Evolutionary conservation across 2,113 vertebrate genomes (phyloP).

Genomic region (Origma solitaria): DNA sequence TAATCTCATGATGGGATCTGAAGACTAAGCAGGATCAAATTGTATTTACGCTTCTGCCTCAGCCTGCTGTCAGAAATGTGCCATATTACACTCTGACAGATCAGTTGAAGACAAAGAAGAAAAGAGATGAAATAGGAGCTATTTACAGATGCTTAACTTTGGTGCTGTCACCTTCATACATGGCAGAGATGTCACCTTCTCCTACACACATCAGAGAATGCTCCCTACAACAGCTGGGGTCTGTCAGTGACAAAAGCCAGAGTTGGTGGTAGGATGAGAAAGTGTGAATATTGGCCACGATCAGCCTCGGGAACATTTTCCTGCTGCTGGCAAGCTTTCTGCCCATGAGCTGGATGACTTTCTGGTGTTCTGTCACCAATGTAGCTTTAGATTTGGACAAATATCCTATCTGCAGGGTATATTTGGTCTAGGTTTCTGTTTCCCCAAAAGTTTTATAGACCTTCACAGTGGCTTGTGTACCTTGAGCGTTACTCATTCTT

Average conservation of each 20-base stretch:
- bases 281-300: background rate
- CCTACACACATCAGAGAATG: background rate
- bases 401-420: background rate
- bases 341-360: background rate
- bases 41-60: background rate
- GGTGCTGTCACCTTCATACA: background rate
- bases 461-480: background rate
- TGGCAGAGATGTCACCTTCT: conserved; percentile 17
- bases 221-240: conserved; percentile 12
- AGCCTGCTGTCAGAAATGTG: background rate
- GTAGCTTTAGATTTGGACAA: background rate
- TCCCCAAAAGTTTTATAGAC: background rate
- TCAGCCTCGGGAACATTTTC: background rate
- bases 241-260: background rate
- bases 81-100: background rate
- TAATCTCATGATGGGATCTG: background rate
- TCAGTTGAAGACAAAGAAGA: background rate
- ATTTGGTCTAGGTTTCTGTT: background rate
- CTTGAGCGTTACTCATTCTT: background rate
- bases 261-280: conserved; percentile 8
- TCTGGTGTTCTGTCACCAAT: background rate
- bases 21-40: background rate
- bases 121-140: background rate
- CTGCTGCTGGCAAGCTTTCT: background rate
- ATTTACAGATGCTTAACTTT: conserved; percentile 13